Base-by-base conservation (phyloP, 2,797 vertebrate species). In the Muscicapa striata region DNA sequence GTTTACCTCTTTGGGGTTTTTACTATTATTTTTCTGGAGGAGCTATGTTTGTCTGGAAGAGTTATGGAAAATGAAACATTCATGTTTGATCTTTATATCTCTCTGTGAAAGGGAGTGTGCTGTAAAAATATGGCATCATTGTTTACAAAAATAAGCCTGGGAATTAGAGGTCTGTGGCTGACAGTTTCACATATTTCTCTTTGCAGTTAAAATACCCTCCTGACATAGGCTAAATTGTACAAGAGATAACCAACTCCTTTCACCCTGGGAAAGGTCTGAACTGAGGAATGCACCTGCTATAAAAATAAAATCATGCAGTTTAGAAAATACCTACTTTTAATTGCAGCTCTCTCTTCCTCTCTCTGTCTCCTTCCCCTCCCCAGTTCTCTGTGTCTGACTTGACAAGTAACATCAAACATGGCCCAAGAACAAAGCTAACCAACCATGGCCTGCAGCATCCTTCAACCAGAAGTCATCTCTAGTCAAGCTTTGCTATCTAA, bases 1-100 rank as follows among this genome's bases (percentile, higher is more conserved):
- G 96, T 97, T 97, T 97, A 96, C 64, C 79, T 97, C 96, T 93
- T 93, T 84, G 84, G 62, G 48, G 34, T 24, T 94, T 91, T 86
- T 85, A 76, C 81, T 91, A 78, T 93, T 77, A 62, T 87, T 89
- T 90, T 91, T 68, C 68, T 67, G 62, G 87, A 95, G 92, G 62
- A 93, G 36, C 34, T 87, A 11, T 74, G 55, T 97, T 97, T 97
- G 61, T 93, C 85, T 93, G 69, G 57, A 69, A 87, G 87, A 95
- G 72, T 87, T 96, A 81, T 36, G 84, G 85, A 90, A 96, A 95
- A 94, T 73, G 73, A 91, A 95, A 49, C 78, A 72, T 90, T 90
- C 78, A 62, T 40, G 36, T 93, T 87, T 94, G 93, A 93, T 95
- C 91, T 95, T 85, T 81, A 52, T 92, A 68, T 81, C 78, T 92